A percentile compares a stretch with the other conserved stretches of the same genome.
These are phyloP conservation scores for Epiperipatus broadwayi DNA, from an alignment of 2,888 invertebrate genomes.

Conservation along the genomic window DNA sequence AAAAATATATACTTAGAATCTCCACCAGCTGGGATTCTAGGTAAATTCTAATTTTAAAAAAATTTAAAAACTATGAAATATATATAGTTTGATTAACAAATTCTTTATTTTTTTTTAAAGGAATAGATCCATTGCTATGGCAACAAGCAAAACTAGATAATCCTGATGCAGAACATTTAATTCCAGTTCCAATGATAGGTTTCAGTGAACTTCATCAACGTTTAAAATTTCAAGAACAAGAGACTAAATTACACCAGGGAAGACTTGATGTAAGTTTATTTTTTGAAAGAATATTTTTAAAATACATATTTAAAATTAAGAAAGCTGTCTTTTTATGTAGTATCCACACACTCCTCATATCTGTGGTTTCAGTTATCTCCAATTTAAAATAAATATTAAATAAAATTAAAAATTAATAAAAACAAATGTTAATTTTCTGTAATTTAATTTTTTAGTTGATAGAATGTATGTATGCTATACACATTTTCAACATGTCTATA, in stretches of 20 bases:
- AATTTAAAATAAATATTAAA: too few relatives aligned
- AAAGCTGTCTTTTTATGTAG: too few relatives aligned
- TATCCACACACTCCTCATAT: too few relatives aligned
- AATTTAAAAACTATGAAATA: background rate
- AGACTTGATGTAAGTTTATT: conserved; percentile 43
- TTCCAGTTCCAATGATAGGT: conserved; percentile 85
- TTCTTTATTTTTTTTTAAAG: conserved; percentile 29
- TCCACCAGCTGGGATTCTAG: conserved; percentile 13
- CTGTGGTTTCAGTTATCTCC: too few relatives aligned
- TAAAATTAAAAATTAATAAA: too few relatives aligned
- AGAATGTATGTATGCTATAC: too few relatives aligned
- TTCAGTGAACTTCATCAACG: conserved; percentile 51
- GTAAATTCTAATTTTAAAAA: conserved; percentile 9
- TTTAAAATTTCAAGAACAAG: conserved; percentile 47
- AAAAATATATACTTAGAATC: conserved; percentile 12
- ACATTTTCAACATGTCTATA: too few relatives aligned
- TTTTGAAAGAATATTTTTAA: conserved; percentile 6
- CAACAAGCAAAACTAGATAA: conserved; percentile 87
- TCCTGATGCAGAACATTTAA: conserved; percentile 67
- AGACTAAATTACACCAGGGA: conserved; percentile 54
- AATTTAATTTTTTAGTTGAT: too few relatives aligned
- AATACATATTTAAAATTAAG: conserved; percentile 5
- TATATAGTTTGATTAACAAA: conserved; percentile 7
- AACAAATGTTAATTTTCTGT: too few relatives aligned
- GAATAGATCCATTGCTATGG: conserved; percentile 85